phyloP scores from a whole-genome alignment of 2,113 vertebrate species.

The Scomber scombrus region DNA sequence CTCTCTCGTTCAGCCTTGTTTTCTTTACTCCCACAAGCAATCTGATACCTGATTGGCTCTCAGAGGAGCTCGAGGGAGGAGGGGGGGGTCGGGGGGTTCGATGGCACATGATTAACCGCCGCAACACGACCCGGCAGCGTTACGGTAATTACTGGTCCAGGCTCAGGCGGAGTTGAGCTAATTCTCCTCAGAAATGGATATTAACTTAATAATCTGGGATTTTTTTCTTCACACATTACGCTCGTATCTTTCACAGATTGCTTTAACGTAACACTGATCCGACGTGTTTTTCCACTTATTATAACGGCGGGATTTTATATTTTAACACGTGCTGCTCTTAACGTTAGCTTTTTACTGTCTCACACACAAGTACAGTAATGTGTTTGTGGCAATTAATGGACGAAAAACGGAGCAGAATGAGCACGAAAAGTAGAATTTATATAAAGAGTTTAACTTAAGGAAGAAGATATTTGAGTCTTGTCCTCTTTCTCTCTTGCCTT shows the following conservation, averaged over 20 bases:
- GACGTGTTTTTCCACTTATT: not conserved
- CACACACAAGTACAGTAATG: too few species aligned
- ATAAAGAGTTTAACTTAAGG: too few species aligned
- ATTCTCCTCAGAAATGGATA: constrained; percentile 63
- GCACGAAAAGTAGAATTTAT: too few species aligned
- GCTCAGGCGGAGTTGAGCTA: constrained; percentile 66
- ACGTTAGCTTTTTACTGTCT: not conserved
- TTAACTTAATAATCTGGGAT: constrained; percentile 58
- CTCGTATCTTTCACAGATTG: constrained; percentile 8
- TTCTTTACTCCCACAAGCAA: constrained; percentile 83
- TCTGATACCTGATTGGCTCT: constrained; percentile 80
- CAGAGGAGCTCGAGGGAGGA: constrained; percentile 30
- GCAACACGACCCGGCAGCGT: constrained; percentile 62
- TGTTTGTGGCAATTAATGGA: too few species aligned
- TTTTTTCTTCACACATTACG: constrained; percentile 46
- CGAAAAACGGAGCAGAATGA: too few species aligned
- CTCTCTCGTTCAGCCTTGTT: constrained; percentile 78
- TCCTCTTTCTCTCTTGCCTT: too few species aligned
- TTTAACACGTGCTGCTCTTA: too few species aligned
- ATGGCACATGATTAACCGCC: constrained; percentile 73
- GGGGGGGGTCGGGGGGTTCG: constrained; percentile 39
- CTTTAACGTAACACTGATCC: not conserved
- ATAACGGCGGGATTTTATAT: not conserved
- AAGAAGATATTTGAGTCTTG: too few species aligned
- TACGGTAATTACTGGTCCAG: constrained; percentile 73